Base-by-base conservation (phyloP, 1,140 invertebrate genomes). In the Brachionus rotundiformis region DNA sequence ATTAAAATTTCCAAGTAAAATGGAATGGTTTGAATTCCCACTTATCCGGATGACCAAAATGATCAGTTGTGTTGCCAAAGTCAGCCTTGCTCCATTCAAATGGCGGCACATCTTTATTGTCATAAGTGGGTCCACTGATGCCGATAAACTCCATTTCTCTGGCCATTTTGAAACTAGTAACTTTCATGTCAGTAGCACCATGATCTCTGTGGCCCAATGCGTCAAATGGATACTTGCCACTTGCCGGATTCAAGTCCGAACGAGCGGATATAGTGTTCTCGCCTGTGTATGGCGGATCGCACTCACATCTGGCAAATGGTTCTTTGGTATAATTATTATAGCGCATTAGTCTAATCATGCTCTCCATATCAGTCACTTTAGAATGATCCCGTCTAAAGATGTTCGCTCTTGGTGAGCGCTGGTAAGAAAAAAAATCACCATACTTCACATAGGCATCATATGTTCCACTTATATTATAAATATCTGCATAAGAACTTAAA, bases 281-380 rank as follows among this genome's bases (percentile, higher is more conserved):
- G 16, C 89, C 92, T 85, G 90, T 91, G 87, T 92, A 93, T 1
- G 92, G 92, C 4, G 93, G 93, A 13, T 84, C 87, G 85, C 93
- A 94, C 75, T 91, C 89, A 86, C 93, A 94, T 71, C 87, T 86
- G 23, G 92, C 89, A 23, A 92, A 87, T 13, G 92, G 91, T 85
- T 93, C 93, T 85, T 92, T 86, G 75, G 87, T 88, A 86, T 89
- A 93, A 86, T 93, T 90, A 86, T 93, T 93, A 89, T 92, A 93
- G 49, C 88, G 88, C 91, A 93, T 92, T 39, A 92, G 84, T 33
- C 84, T 86, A 73, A 90, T 89, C 90, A 93, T 91, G 65, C 87
- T 87, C 19, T 86, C 83, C 54, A 92, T 83, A 85, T 91, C 89
- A 23, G 81, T 82, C 3, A 92, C 90, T 4, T 88, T 88, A 2